Evolutionary conservation across 1,140 invertebrate species (phyloP), one percentile per base, ranked within the genome.

Genomic region (Sminthurinus signatus): DNA sequence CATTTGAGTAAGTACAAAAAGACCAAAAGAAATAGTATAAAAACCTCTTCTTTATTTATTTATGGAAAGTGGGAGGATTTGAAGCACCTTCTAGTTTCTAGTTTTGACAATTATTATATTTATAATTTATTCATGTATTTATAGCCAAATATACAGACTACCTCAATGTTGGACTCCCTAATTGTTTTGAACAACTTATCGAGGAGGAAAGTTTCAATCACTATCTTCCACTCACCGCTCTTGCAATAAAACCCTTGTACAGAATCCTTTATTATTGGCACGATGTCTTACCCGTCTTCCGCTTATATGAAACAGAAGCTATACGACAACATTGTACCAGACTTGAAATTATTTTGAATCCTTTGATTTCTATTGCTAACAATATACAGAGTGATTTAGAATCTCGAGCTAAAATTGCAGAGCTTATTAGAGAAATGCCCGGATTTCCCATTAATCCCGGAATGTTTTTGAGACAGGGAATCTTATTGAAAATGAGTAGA

Each of bases 401-500:
- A 43, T 61, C 51, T 28, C 32, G 46, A 28, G 46, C 54, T 15
- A 69, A 69, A 43, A 25, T 62, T 12, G 52, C 39, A 29, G 67
- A 69, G 39, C 46, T 69, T 28, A 32, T 42, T 21, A 46, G 62
- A 29, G 67, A 69, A 52, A 65, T 69, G 62, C 51, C 60, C n/a
- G 66, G 66, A 25, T 60, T 61, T 61, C 59, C 64, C 14, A 28
- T n/a, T 46, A 50, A 56, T 36, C 60, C 61, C 0, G 65, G 65
- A 36, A 48, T 28, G 15, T 68, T 68, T 39, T 29, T 60, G 21
- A 28, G 55, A 28, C 65, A 68, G 60, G 70, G 70, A 15, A 67
- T 72, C 29, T 51, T 72, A 25, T 28, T 72, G 10, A 72, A 72
- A 46, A 39, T 72, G 32, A 72, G 64, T 54, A 63, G 59, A 43